Percentiles rank a stretch among this genome's conserved stretches.
phyloP scores from a whole-genome alignment of 2,113 vertebrate genomes.

The Caracal caracal region DNA sequence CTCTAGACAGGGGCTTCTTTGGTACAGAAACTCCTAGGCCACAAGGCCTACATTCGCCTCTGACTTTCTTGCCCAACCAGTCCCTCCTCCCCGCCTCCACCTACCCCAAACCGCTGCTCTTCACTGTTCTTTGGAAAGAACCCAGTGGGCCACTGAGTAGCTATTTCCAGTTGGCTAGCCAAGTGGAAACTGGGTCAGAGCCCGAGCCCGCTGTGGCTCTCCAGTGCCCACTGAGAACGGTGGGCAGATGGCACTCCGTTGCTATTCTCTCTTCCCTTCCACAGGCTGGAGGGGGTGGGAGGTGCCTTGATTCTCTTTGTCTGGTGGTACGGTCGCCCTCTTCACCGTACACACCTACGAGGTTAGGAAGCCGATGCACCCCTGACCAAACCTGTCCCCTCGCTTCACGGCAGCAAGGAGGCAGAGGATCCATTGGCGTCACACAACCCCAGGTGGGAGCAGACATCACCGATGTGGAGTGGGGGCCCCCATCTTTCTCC shows the following conservation, averaged over 20 bases:
- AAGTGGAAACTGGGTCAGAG: conserved; percentile 63
- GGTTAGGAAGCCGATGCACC: background rate
- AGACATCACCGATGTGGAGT: background rate
- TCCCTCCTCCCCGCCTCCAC: background rate
- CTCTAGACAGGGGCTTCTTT: background rate
- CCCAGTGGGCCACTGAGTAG: conserved; percentile 18
- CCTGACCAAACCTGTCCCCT: background rate
- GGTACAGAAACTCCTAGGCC: background rate
- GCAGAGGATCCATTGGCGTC: background rate
- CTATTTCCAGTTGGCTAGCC: conserved; percentile 58
- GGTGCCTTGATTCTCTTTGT: background rate
- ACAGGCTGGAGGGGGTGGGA: fast-evolving
- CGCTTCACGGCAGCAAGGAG: background rate
- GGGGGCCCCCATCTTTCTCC: background rate
- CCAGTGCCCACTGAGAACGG: background rate
- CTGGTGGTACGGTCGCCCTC: fast-evolving
- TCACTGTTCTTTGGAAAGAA: conserved; percentile 47
- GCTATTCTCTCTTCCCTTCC: background rate
- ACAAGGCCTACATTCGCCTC: background rate
- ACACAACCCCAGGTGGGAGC: background rate
- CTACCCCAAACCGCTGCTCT: conserved; percentile 39
- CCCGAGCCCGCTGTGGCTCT: background rate
- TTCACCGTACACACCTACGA: fast-evolving
- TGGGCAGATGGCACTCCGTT: background rate
- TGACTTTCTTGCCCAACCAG: background rate